These are phyloP conservation scores for Colletes collaris DNA, from an alignment of 2,888 invertebrate species.

Conservation along the genomic window DNA sequence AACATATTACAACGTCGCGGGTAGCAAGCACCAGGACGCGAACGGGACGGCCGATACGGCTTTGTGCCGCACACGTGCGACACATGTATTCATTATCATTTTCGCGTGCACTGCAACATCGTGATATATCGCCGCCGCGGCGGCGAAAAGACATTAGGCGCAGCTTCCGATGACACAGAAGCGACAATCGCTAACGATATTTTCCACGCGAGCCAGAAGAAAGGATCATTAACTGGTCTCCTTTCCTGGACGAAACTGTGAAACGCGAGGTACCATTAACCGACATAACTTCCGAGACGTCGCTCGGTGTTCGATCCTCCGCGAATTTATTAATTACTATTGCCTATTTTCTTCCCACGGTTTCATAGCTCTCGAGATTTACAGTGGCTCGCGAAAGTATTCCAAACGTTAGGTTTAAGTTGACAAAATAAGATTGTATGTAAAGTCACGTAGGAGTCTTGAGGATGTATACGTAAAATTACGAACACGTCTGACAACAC, in stretches of 20 bases:
- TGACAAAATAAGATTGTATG: too few species aligned
- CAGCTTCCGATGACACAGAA: neutral
- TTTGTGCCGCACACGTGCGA: conserved; percentile 4
- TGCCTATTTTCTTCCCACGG: too few species aligned
- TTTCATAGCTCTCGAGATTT: too few species aligned
- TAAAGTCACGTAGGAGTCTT: too few species aligned
- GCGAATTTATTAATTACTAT: too few species aligned
- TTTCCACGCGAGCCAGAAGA: conserved; percentile 1
- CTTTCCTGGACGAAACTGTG: neutral
- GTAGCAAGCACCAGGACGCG: conserved; percentile 26
- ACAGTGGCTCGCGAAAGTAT: too few species aligned
- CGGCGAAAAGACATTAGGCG: conserved; percentile 25
- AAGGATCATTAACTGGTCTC: conserved; percentile 22
- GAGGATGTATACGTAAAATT: too few species aligned
- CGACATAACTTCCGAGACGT: neutral
- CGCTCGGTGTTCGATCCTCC: neutral
- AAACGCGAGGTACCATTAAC: neutral
- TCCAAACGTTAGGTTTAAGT: too few species aligned
- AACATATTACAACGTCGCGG: conserved; percentile 43
- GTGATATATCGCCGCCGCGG: conserved; percentile 8
- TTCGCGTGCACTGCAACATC: conserved; percentile 1
- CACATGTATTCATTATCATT: conserved; percentile 42
- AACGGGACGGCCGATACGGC: neutral
- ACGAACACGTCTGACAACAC: too few species aligned
- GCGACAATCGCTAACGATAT: conserved; percentile 32